These are phyloP conservation scores for Hylaeus volcanicus DNA, from an alignment of 1,140 invertebrate genomes.

Conservation along the genomic window DNA sequence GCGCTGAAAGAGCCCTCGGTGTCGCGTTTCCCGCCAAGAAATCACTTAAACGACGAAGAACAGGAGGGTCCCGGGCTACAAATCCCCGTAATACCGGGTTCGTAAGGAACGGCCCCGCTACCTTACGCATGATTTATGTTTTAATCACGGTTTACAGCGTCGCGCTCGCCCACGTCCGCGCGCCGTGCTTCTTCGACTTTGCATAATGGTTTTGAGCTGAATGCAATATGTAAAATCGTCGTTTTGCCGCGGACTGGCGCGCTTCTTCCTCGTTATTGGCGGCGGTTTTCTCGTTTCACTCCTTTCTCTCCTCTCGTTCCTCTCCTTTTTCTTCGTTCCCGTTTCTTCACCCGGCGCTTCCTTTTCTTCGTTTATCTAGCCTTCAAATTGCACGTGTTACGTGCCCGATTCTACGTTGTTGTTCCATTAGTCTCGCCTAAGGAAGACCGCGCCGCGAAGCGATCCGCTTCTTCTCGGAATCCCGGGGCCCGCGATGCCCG, in stretches of 20 bases:
- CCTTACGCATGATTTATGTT: constrained; percentile 67
- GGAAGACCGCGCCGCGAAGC: constrained; percentile 21
- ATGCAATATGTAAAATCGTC: constrained; percentile 37
- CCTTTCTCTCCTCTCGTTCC: too few species aligned
- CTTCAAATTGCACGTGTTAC: constrained; percentile 38
- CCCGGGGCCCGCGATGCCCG: not conserved
- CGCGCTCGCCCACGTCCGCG: constrained; percentile 53
- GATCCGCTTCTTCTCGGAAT: constrained; percentile 32
- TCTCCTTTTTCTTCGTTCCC: not conserved
- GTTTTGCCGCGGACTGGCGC: not conserved
- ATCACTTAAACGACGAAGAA: constrained; percentile 47
- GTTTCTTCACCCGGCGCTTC: not conserved
- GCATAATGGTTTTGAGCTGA: constrained; percentile 59
- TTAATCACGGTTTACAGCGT: constrained; percentile 65
- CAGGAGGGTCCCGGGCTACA: constrained; percentile 13
- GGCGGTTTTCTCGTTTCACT: constrained; percentile 5
- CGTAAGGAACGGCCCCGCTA: constrained; percentile 37
- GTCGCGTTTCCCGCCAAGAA: constrained; percentile 27
- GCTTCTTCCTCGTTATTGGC: constrained; percentile 27
- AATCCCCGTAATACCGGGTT: constrained; percentile 36
- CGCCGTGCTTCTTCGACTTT: constrained; percentile 53
- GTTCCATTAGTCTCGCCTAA: constrained; percentile 41
- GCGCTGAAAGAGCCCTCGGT: not conserved
- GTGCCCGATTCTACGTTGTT: constrained; percentile 14
- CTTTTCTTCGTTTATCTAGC: constrained; percentile 23